Conservation (phyloP, 2,797 vertebrate genomes). For the Acridotheres tristis region DNA sequence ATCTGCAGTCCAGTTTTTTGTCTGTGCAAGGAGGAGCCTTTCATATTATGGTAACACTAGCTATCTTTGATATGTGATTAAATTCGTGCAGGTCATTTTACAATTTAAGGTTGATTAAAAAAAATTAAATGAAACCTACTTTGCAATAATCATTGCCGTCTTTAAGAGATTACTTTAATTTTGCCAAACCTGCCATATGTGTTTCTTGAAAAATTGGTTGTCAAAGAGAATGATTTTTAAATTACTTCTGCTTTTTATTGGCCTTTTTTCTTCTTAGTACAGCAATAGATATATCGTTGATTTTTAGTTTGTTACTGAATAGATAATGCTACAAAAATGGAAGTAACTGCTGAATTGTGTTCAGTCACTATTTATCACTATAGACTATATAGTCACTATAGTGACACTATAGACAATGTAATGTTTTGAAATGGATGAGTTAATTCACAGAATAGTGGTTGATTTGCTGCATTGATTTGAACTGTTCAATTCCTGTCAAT, state of each 20-base stretch:
- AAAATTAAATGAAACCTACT: neutral
- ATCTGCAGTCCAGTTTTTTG: neutral
- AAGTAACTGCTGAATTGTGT: neutral
- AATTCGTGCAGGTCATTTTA: neutral
- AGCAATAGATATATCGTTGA: neutral
- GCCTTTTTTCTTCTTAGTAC: neutral
- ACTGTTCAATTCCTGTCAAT: neutral
- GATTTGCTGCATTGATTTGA: neutral
- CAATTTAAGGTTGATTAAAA: neutral
- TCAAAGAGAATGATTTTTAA: neutral
- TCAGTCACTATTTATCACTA: neutral
- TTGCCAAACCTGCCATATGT: rapidly evolving
- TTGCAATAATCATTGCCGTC: neutral
- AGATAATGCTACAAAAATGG: neutral
- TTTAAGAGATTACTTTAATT: neutral
- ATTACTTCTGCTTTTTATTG: neutral
- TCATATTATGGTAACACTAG: neutral
- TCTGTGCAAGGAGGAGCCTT: neutral
- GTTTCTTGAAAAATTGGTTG: neutral
- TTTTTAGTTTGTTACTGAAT: neutral
- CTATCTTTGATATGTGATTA: neutral
- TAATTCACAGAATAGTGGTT: neutral
- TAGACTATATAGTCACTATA: neutral
- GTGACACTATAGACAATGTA: neutral
- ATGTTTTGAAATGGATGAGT: neutral